A percentile compares a stretch with the other conserved stretches of the same genome.
phyloP scores from a whole-genome alignment of 53 echinoderm and acorn worm genomes.

The Paelopatides confundens region DNA sequence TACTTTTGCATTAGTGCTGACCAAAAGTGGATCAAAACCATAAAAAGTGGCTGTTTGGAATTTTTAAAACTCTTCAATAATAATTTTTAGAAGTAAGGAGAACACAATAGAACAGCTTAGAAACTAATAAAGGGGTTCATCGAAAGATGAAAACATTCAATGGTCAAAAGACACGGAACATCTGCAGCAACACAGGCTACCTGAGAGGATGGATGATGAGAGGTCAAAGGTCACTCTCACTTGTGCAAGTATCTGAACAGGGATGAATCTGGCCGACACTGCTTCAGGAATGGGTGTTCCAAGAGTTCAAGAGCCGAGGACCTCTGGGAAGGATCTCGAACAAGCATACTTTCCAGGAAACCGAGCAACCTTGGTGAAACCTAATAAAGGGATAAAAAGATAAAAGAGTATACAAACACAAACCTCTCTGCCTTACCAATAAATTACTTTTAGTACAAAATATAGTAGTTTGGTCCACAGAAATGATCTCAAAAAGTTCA shows the following conservation, averaged over 20 bases:
- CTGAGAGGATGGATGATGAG: not conserved
- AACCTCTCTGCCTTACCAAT: no score
- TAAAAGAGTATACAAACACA: no score
- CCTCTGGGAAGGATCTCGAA: constrained; percentile 89
- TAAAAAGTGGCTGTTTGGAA: not conserved
- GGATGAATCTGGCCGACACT: constrained; percentile 87
- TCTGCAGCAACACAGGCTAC: constrained; percentile 36
- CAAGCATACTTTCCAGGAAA: constrained; percentile 93
- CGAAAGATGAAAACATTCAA: not conserved
- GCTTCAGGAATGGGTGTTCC: constrained; percentile 92
- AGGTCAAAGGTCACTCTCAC: constrained; percentile 14
- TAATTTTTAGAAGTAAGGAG: not conserved
- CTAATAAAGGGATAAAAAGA: constrained; percentile 38
- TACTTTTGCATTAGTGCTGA: no score
- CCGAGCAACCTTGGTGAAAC: constrained; percentile 88
- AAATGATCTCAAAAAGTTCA: no score
- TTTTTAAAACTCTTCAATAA: not conserved
- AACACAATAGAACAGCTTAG: not conserved
- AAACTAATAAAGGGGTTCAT: not conserved
- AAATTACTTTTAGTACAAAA: no score
- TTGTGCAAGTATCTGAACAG: constrained; percentile 55
- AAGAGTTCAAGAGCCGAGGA: constrained; percentile 92
- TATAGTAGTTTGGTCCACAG: no score
- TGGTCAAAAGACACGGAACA: not conserved
- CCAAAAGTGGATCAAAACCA: not conserved